Conservation (phyloP, 2,888 invertebrate species). For the Resseliella maxima region DNA sequence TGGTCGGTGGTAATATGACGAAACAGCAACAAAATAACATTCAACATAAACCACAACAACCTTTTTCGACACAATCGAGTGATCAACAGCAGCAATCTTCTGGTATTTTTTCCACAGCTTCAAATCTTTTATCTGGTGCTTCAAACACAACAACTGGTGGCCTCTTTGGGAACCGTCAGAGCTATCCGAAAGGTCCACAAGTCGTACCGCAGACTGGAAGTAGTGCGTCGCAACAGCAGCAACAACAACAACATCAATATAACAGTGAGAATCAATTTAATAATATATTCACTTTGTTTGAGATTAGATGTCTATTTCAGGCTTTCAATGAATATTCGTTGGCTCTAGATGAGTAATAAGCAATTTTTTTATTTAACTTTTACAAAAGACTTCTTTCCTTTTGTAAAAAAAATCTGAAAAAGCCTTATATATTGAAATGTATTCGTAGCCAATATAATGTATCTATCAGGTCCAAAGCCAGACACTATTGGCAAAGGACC, state of each 20-base stretch:
- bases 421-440: no score
- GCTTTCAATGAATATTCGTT: no score
- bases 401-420: no score
- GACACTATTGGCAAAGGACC: no score
- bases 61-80: slow-evolving; percentile 59
- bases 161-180: slow-evolving; percentile 66
- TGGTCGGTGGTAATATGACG: slow-evolving; percentile 67
- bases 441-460: no score
- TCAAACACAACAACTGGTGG: slow-evolving; percentile 68
- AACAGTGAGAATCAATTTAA: slow-evolving; percentile 60
- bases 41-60: slow-evolving; percentile 62
- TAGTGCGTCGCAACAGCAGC: slow-evolving; percentile 57
- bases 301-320: no score
- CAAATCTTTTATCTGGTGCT: slow-evolving; percentile 68
- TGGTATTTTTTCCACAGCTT: slow-evolving; percentile 67
- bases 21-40: slow-evolving; percentile 60
- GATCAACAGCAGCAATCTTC: slow-evolving; percentile 64
- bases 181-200: slow-evolving; percentile 69
- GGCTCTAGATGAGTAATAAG: no score
- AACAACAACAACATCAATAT: slow-evolving; percentile 59
- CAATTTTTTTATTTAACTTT: no score
- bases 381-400: no score
- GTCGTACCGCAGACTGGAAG: slow-evolving; percentile 61
- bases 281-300: neutral
- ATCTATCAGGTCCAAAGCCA: no score